phyloP scores from a whole-genome alignment of 2,797 vertebrate genomes.

The Spinibarbus caldwelli region DNA sequence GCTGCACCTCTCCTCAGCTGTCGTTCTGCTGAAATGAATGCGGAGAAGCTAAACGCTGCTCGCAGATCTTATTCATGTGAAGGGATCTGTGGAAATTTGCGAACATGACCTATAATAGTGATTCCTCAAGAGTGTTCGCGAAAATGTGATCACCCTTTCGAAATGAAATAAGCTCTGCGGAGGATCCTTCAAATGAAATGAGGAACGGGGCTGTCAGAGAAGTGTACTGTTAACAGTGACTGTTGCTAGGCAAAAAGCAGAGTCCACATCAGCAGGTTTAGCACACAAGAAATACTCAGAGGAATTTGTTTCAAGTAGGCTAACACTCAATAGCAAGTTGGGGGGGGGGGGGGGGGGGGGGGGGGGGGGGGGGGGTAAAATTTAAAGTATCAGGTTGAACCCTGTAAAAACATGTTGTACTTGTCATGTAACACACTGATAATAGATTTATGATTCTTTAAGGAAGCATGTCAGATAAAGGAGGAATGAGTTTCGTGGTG shows the following conservation, averaged over 20 bases:
- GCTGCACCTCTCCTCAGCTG: constrained; percentile 52
- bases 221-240: constrained; percentile 33
- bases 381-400: background rate
- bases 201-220: constrained; percentile 34
- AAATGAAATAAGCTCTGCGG: constrained; percentile 12
- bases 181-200: constrained; percentile 46
- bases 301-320: background rate
- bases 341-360: no score
- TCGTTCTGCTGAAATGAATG: constrained; percentile 15
- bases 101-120: background rate
- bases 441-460: background rate
- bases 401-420: background rate
- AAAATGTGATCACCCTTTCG: constrained; percentile 15
- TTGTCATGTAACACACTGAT: background rate
- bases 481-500: background rate
- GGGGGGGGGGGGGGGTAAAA: background rate
- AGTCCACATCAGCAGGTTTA: constrained; percentile 54
- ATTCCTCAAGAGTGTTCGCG: background rate
- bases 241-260: constrained; percentile 64
- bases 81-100: constrained; percentile 10
- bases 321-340: background rate
- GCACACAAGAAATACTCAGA: background rate
- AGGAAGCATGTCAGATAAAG: background rate
- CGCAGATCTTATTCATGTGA: background rate
- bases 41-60: background rate